These are phyloP conservation scores for Eubasilissa splendida DNA, from an alignment of 2,888 invertebrate species.

Conservation along the genomic window DNA sequence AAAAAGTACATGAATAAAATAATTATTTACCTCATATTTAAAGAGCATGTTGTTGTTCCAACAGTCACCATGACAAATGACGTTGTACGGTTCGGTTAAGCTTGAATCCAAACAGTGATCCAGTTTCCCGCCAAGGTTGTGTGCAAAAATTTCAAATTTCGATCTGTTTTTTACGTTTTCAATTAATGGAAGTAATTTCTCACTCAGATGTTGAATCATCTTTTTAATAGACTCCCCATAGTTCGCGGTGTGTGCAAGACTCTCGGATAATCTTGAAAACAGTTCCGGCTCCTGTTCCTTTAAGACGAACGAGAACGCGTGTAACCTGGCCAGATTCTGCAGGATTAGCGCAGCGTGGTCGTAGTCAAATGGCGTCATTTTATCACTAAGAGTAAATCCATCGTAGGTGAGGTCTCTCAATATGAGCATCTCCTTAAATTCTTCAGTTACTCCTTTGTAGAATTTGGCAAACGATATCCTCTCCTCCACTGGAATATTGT, in stretches of 20 bases:
- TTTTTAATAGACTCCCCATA: not conserved
- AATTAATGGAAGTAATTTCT: not conserved
- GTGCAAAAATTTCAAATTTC: not conserved
- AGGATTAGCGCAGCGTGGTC: not conserved
- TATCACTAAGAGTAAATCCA: not conserved
- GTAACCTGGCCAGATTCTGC: not conserved
- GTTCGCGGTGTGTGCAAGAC: not conserved
- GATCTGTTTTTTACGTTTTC: not conserved
- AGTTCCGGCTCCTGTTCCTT: not conserved
- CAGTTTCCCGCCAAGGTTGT: not conserved
- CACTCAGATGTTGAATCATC: not conserved
- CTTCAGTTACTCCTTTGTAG: not conserved
- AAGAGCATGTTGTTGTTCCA: slow-evolving; percentile 11
- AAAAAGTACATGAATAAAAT: no score
- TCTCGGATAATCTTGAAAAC: not conserved
- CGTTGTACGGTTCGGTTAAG: not conserved
- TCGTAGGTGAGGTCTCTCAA: not conserved
- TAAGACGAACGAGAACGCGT: not conserved
- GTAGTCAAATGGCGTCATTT: not conserved
- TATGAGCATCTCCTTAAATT: not conserved
- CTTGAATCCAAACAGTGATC: not conserved
- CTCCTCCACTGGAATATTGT: not conserved
- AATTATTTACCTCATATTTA: not conserved
- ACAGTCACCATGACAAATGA: not conserved
- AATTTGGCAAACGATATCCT: not conserved